Base-by-base conservation (phyloP, 2,797 vertebrate genomes). In the Apogon talboti region DNA sequence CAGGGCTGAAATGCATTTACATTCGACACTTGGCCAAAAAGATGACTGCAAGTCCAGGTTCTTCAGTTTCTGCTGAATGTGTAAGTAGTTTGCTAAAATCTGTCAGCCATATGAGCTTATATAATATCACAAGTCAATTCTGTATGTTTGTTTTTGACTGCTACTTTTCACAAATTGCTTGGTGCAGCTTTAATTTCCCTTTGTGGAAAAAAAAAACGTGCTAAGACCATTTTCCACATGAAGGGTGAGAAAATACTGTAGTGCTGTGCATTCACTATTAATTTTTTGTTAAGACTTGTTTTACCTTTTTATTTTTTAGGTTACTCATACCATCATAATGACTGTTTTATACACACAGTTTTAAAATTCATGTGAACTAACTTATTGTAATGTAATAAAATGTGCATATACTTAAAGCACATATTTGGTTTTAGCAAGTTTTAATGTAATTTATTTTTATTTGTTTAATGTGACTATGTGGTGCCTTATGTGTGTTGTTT, bases 41-140 rank as follows among this genome's bases (percentile, higher is more conserved):
- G 90, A 91, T 80, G 89, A 91, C 90, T 80, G 84, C 89, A 48
- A 88, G 78, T 83, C 89, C 88, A 87, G 86, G 80, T 85, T 85
- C 84, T 82, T 86, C 79, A 86, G 85, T 87, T 84, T 87, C 87
- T 84, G 81, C 90, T 89, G 90, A 88, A 89, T 89, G 87, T 90
- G 87, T 91, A 89, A 89, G 87, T 90, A 90, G 86, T 87, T 89
- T 89, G 81, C 82, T 82, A 88, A 57, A 86, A 77, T 78, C 24
- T 28, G 49, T 62, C 89, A 87, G 84, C 48, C 40, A 18, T 79
- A 82, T 78, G 19, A 59, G 69, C 55, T 64, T 54, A 70, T 76
- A 66, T 59, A 14, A 44, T 54, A 7, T 65, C 19, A 60, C 41
- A 33, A 59, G 16, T 16, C 35, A 47, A 30, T 45, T 24, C 55